Percentiles rank a stretch among this genome's conserved stretches.
These are phyloP conservation scores for Karalla daura DNA, from an alignment of 2,797 vertebrate genomes.

Conservation along the genomic window DNA sequence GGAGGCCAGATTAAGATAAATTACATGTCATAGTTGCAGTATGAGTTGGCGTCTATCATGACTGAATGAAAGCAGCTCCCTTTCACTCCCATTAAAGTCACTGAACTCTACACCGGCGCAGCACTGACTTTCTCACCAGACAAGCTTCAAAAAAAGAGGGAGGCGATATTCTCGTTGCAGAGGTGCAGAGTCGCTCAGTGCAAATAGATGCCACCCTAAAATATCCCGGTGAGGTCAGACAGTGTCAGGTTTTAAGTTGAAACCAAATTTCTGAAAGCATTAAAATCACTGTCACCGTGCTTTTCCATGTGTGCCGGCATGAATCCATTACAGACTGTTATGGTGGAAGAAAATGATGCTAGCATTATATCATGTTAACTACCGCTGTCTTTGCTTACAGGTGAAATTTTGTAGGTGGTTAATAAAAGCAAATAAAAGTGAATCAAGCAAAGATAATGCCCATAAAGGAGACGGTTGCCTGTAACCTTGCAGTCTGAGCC, in stretches of 20 bases:
- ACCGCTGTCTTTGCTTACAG: not conserved
- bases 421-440: not conserved
- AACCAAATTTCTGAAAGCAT: slow-evolving; percentile 48
- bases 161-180: slow-evolving; percentile 41
- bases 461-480: not conserved
- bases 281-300: slow-evolving; percentile 54
- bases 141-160: slow-evolving; percentile 29
- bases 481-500: not conserved
- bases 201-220: slow-evolving; percentile 64
- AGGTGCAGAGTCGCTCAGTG: slow-evolving; percentile 47
- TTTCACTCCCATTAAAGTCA: slow-evolving; percentile 35
- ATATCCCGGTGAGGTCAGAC: slow-evolving; percentile 63
- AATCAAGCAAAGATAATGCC: not conserved
- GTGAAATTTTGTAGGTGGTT: not conserved
- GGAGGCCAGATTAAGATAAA: slow-evolving; percentile 44
- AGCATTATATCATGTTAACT: not conserved
- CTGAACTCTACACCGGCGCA: slow-evolving; percentile 17
- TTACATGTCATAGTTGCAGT: slow-evolving; percentile 20
- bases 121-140: slow-evolving; percentile 29
- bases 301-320: slow-evolving; percentile 9
- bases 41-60: slow-evolving; percentile 17
- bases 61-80: slow-evolving; percentile 32
- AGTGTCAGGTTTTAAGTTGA: slow-evolving; percentile 44
- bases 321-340: slow-evolving; percentile 23
- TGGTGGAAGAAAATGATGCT: slow-evolving; percentile 12